Evolutionary conservation across 2,888 invertebrate species (phyloP), one percentile per base, ranked within the genome.

Genomic region (Andrena praecox): DNA sequence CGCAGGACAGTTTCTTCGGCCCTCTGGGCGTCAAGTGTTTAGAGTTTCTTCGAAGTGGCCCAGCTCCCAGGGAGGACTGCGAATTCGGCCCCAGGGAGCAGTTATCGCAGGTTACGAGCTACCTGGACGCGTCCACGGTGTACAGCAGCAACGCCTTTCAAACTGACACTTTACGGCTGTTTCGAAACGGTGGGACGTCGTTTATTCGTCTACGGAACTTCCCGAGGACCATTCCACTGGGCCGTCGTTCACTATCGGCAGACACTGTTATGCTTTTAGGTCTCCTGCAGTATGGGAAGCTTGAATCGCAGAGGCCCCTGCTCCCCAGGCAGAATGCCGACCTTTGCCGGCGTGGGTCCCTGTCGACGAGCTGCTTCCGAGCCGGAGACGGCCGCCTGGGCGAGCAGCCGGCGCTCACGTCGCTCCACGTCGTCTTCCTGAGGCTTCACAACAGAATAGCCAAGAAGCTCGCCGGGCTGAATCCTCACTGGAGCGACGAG

Each of bases 401-500:
- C 80, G 98, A 98, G 92, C 97, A 98, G 87, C 97, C 98, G 0
- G 98, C 96, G 0, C 94, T 98, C 16, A 96, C 96, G 0, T 96
- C 97, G 0, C 95, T 97, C 74, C 97, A 97, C 91, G 96, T 97
- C 0, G 95, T 97, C 24, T 97, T 97, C 95, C 93, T 97, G 76
- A 93, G 97, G 77, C 96, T 96, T 85, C 97, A 98, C 92, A 97
- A 97, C 92, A 96, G 96, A 81, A 95, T 98, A 87, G 97, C 98
- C 1, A 95, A 95, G 85, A 96, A 96, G 87, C 93, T 98, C 56
- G 95, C 96, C 5, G 95, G 95, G 64, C 91, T 98, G 56, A 98
- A 98, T 94, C 96, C 96, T 0, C 97, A 97, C 90, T 98, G 98
- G 98, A 96, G 96, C 90, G 98, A 98, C 91, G 98, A 98, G 91